Conservation (phyloP, 2,113 vertebrate genomes). For the Platysternon megacephalum region DNA sequence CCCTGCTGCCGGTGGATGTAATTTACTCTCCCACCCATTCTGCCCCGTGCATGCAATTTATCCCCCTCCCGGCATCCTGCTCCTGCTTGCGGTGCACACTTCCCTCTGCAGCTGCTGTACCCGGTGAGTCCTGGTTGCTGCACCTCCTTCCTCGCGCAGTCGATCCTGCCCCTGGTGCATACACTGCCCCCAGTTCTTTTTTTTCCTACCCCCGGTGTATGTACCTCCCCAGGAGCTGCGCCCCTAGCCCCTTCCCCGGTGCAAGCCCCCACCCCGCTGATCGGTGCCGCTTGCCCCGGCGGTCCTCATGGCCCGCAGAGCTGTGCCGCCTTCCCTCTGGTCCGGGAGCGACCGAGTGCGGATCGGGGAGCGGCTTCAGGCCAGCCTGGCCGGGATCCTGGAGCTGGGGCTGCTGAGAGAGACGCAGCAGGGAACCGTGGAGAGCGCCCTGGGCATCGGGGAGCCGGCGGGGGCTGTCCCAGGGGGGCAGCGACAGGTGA, state of each 20-base stretch:
- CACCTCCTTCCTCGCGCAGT: not conserved
- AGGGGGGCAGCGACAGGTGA: not conserved
- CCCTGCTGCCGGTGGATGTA: no score
- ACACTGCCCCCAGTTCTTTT: not conserved
- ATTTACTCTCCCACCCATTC: no score
- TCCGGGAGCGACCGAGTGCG: constrained; percentile 84
- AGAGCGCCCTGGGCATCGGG: constrained; percentile 69
- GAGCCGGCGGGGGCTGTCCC: not conserved
- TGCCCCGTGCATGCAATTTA: not conserved
- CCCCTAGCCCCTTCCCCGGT: not conserved
- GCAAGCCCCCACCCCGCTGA: not conserved
- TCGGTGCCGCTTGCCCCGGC: no score
- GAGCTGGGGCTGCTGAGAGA: constrained; percentile 83
- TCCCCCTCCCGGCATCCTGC: not conserved
- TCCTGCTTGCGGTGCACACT: not conserved
- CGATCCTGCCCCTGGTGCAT: not conserved
- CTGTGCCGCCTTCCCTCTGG: constrained; percentile 82
- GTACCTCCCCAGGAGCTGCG: not conserved
- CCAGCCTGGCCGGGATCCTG: constrained; percentile 84
- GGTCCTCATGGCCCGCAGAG: constrained; percentile 53
- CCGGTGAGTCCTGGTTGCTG: not conserved
- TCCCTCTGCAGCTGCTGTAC: not conserved
- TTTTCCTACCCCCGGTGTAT: not conserved
- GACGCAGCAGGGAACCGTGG: constrained; percentile 80
- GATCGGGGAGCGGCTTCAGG: constrained; percentile 83